Evolutionary conservation across 2,797 vertebrate species (phyloP).

Genomic region (Novumbra hubbsi): DNA sequence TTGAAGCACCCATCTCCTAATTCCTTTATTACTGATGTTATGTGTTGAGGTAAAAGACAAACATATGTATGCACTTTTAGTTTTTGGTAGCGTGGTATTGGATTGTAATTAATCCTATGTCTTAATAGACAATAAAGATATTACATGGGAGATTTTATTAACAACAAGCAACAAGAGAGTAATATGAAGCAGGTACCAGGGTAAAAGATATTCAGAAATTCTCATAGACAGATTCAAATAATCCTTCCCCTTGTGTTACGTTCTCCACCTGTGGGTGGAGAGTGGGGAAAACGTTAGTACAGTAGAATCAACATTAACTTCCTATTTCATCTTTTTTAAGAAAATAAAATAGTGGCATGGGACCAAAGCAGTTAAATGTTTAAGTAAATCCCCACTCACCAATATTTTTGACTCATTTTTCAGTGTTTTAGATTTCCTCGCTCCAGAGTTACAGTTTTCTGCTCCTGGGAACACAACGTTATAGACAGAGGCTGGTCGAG

Average conservation of each 20-base stretch:
- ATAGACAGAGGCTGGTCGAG: conserved; percentile 67
- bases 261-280: conserved; percentile 47
- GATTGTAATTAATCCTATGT: too few species aligned
- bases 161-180: too few species aligned
- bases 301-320: not conserved
- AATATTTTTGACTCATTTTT: conserved; percentile 20
- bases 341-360: not conserved
- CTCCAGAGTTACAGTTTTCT: conserved; percentile 11
- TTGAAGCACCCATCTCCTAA: too few species aligned
- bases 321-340: not conserved
- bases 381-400: conserved; percentile 43
- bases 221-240: conserved; percentile 72
- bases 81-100: too few species aligned
- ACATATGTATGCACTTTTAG: too few species aligned
- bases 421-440: conserved; percentile 23
- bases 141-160: too few species aligned
- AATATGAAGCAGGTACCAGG: too few species aligned
- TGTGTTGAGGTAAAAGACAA: too few species aligned
- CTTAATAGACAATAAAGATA: too few species aligned
- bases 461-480: conserved; percentile 57
- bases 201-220: conserved; percentile 61
- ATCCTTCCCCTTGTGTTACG: conserved; percentile 32
- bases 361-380: not conserved
- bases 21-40: too few species aligned
- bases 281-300: conserved; percentile 31